These are phyloP conservation scores for Crossaster papposus DNA, from an alignment of 53 echinoderm and acorn worm species.

Conservation along the genomic window DNA sequence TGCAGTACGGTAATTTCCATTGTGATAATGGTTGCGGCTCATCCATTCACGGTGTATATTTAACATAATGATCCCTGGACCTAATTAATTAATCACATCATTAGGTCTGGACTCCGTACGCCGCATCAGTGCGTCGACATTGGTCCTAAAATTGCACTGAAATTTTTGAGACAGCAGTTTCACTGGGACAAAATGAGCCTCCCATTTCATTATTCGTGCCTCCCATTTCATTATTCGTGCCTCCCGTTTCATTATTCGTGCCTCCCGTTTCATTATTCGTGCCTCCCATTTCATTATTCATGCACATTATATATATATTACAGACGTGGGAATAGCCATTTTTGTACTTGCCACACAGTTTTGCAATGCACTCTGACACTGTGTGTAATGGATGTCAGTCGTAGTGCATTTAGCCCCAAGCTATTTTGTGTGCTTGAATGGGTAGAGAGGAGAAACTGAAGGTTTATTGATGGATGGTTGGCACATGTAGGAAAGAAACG, in stretches of 20 bases:
- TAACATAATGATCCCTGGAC: slow-evolving; percentile 13
- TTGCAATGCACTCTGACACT: no score
- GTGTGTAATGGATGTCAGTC: background rate
- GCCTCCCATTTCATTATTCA: no score
- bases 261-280: no score
- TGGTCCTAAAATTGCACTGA: background rate
- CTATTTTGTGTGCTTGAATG: background rate
- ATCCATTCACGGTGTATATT: background rate
- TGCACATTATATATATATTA: no score
- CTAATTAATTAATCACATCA: background rate
- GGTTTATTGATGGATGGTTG: background rate
- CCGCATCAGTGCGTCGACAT: background rate
- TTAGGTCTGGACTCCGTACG: background rate
- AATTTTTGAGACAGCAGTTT: background rate
- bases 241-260: no score
- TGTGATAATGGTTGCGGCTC: background rate
- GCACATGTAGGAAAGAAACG: background rate
- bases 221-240: no score
- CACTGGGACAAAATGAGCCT: background rate
- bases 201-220: background rate
- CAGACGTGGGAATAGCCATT: no score
- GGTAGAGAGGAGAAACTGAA: background rate
- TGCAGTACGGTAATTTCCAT: background rate
- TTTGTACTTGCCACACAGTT: no score
- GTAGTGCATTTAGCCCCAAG: background rate